A percentile compares a stretch with the other conserved stretches of the same genome.
Conservation (phyloP, 2,888 invertebrate species). For the Drosophila nigricruria region DNA sequence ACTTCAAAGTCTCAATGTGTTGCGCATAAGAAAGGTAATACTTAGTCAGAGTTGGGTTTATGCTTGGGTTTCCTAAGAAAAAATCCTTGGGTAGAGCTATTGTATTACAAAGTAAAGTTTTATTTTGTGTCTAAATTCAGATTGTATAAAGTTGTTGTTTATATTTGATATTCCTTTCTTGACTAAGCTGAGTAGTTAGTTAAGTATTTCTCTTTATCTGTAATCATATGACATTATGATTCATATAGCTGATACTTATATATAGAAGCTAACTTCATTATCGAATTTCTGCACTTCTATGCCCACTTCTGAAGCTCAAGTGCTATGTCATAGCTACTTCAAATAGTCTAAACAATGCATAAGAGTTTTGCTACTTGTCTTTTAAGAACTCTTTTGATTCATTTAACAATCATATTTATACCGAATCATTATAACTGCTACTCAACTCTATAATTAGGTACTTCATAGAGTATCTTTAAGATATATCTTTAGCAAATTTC, state of each 20-base stretch:
- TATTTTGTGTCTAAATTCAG: too few species aligned
- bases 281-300: too few species aligned
- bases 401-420: neutral
- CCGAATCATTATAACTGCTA: neutral
- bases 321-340: neutral
- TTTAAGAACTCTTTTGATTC: neutral
- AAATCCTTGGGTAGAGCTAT: neutral
- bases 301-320: too few species aligned
- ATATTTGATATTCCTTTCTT: too few species aligned
- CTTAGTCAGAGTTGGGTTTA: neutral
- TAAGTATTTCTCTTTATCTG: too few species aligned
- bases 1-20: neutral
- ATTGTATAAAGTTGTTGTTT: too few species aligned
- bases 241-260: too few species aligned
- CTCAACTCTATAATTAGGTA: neutral
- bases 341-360: neutral
- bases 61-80: neutral
- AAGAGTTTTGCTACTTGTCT: neutral
- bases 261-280: too few species aligned
- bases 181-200: too few species aligned
- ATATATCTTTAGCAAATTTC: neutral
- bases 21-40: neutral
- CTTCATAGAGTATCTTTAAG: neutral
- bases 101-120: too few species aligned
- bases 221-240: too few species aligned